Evolutionary conservation across 2,888 invertebrate genomes (phyloP), one percentile per base, ranked within the genome.

Genomic region (Ormyrus labotus): DNA sequence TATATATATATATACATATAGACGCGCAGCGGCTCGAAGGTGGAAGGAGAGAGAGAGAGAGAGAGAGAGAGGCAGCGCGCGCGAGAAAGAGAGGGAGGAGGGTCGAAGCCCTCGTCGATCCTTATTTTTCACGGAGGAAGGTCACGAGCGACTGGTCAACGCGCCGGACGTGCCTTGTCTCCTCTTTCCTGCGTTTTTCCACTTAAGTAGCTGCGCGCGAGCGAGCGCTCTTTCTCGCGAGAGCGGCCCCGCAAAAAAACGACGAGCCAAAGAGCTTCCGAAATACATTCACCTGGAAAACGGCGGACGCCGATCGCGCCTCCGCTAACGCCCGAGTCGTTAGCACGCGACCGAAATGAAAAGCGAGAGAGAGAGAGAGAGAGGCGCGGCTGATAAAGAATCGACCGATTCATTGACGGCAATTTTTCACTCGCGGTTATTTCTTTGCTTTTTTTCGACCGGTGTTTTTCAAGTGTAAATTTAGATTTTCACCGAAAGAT

Each of bases 101-200:
- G 81, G 78, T 83, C 78, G 81, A 78, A 80, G 80, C 72, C 63
- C 81, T 81, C 81, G 61, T 71, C 78, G 78, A 78, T 75, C 73
- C 76, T 79, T 82, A 77, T 80, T 79, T 77, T 76, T 73, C 77
- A 50, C 77, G 73, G 60, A 50, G 79, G 82, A 82, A 82, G 82
- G 82, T 82, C 82, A 82, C 80, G 76, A 77, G 55, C 71, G 76
- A 47, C 75, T 81, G 81, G 81, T 81, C 81, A 81, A 78, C 71
- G 78, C 78, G 71, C 81, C 81, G 71, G 67, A 71, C 75, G 64
- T 78, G 63, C 57, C 75, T 76, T 65, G 71, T 72, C 79, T 68
- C 57, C 60, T 60, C 67, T 68, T 82, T 75, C 78, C 78, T 71
- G 70, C 81, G 69, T 80, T 82, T 78, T 70, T 78, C 82, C 75